Conservation (phyloP, 2,888 invertebrate genomes). For the Smittia aterrima region DNA sequence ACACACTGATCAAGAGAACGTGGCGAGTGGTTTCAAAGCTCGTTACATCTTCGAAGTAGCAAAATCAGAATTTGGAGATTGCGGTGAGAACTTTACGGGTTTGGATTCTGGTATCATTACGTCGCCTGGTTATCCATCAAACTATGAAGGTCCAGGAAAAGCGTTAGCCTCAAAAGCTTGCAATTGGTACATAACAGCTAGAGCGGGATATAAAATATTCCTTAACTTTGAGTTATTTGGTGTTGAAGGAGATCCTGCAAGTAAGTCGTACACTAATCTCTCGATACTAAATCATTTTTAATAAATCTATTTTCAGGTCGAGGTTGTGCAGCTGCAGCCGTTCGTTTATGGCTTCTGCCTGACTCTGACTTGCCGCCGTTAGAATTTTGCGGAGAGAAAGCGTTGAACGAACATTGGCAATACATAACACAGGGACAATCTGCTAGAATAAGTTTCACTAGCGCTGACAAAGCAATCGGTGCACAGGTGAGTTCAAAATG, state of each 20-base stretch:
- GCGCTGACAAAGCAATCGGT: conserved; percentile 92
- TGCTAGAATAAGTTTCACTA: conserved; percentile 89
- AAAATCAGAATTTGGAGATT: conserved; percentile 87
- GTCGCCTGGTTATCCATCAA: conserved; percentile 86
- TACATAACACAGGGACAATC: conserved; percentile 83
- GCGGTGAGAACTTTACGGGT: conserved; percentile 86
- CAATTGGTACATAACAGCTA: conserved; percentile 93
- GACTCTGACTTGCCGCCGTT: conserved; percentile 76
- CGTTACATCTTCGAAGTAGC: conserved; percentile 89
- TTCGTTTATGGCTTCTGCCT: conserved; percentile 75
- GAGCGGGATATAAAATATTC: conserved; percentile 81
- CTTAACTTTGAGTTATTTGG: conserved; percentile 89
- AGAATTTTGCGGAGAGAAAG: conserved; percentile 86
- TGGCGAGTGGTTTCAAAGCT: conserved; percentile 95
- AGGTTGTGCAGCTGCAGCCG: conserved; percentile 88
- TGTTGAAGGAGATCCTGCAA: conserved; percentile 87
- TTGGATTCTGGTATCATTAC: conserved; percentile 78
- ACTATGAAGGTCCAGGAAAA: conserved; percentile 80
- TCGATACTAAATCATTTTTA: too few relatives aligned
- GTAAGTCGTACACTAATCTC: conserved; percentile 56
- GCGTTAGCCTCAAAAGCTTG: conserved; percentile 84
- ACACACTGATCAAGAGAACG: conserved; percentile 81
- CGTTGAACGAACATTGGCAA: conserved; percentile 72
- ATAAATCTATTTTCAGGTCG: too few relatives aligned
- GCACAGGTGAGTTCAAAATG: conserved; percentile 57